phyloP scores from a whole-genome alignment of 2,113 vertebrate species.

The Mus pahari region DNA sequence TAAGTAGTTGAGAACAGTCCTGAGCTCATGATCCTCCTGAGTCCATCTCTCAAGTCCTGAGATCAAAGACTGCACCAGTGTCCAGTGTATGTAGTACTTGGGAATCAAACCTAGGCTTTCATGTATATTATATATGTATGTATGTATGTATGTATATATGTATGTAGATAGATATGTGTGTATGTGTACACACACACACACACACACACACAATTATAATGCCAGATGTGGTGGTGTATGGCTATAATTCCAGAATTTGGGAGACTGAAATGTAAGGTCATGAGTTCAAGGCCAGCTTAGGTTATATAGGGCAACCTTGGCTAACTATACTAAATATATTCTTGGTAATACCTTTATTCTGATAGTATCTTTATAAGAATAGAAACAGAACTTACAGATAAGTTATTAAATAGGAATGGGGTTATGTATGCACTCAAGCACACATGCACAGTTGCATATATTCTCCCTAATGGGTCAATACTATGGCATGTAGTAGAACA shows the following conservation, averaged over 20 bases:
- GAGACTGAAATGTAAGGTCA: neutral
- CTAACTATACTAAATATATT: constrained; percentile 20
- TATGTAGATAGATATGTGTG: too few species aligned
- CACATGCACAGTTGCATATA: neutral
- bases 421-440: neutral
- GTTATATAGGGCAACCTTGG: neutral
- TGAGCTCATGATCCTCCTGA: neutral
- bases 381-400: constrained; percentile 5
- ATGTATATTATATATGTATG: too few species aligned
- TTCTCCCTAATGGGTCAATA: constrained; percentile 26
- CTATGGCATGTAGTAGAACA: neutral
- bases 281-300: neutral
- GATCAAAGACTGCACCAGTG: neutral
- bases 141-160: too few species aligned
- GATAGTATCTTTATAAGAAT: constrained; percentile 32
- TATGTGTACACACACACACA: too few species aligned
- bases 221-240: neutral
- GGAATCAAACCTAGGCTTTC: too few species aligned
- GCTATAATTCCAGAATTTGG: neutral
- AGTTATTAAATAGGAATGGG: neutral
- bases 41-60: neutral
- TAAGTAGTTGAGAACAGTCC: neutral
- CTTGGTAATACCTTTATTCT: constrained; percentile 20
- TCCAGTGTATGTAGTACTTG: neutral
- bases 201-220: too few species aligned